Conservation (phyloP, 1,140 invertebrate species). For the Panagrolaimus sp. region DNA sequence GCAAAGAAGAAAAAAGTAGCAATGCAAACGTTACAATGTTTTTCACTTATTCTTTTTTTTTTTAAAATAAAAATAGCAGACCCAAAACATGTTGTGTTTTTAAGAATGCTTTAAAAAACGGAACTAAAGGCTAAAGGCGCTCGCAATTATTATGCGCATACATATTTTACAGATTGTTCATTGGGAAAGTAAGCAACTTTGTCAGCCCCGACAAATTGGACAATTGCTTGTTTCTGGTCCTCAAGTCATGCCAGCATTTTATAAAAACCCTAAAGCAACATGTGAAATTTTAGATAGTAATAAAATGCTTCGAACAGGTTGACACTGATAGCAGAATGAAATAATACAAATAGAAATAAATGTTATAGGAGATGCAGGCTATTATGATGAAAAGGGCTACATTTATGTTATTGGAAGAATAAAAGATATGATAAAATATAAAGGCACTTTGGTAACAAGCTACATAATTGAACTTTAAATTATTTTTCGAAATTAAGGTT, state of each 20-base stretch:
- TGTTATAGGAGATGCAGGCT: slow-evolving; percentile 61
- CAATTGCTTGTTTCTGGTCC: slow-evolving; percentile 39
- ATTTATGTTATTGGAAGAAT: slow-evolving; percentile 56
- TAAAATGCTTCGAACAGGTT: slow-evolving; percentile 11
- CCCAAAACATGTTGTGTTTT: background rate
- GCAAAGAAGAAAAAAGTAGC: background rate
- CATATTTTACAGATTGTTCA: slow-evolving; percentile 36
- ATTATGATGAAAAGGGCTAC: slow-evolving; percentile 56
- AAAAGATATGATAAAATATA: slow-evolving; percentile 55
- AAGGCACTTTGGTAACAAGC: slow-evolving; percentile 36
- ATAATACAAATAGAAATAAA: slow-evolving; percentile 26
- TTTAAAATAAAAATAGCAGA: no score
- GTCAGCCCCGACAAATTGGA: slow-evolving; percentile 37
- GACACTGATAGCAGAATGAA: background rate
- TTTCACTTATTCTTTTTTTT: background rate
- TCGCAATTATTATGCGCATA: slow-evolving; percentile 11
- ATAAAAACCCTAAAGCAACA: slow-evolving; percentile 62
- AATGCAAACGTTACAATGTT: background rate
- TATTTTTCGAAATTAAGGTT: slow-evolving; percentile 64
- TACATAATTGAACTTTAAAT: background rate
- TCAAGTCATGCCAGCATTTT: slow-evolving; percentile 52
- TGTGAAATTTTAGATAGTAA: slow-evolving; percentile 46
- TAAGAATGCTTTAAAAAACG: background rate
- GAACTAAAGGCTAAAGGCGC: slow-evolving; percentile 6
- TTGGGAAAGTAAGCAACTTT: slow-evolving; percentile 44